Evolutionary conservation across 2,797 vertebrate genomes (phyloP).

Genomic region (Tympanoctomys barrerae): DNA sequence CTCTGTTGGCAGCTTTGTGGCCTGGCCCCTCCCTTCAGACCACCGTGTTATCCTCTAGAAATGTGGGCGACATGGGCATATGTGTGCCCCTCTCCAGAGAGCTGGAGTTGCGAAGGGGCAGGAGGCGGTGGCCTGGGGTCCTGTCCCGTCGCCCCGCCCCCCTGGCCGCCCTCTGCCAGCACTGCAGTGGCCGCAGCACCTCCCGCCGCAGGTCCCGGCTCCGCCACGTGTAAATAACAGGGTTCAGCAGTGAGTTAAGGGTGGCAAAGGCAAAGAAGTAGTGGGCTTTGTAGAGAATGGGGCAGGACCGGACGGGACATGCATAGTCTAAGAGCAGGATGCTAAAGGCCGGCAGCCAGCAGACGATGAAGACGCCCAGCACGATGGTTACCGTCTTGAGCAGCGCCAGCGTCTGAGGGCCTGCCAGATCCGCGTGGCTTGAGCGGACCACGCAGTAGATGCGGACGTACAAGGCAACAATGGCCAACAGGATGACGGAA

Average conservation of each 20-base stretch:
- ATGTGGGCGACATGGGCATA: constrained; percentile 91
- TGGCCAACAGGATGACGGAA: constrained; percentile 93
- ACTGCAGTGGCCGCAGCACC: constrained; percentile 93
- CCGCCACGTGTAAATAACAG: constrained; percentile 95
- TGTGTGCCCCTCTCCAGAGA: constrained; percentile 93
- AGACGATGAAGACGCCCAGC: constrained; percentile 96
- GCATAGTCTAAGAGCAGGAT: constrained; percentile 94
- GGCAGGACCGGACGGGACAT: constrained; percentile 89
- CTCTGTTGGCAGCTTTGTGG: background rate
- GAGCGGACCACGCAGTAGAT: constrained; percentile 98
- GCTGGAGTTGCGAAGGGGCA: constrained; percentile 94
- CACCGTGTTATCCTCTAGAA: constrained; percentile 93
- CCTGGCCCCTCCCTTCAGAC: constrained; percentile 88
- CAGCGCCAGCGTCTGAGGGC: constrained; percentile 91
- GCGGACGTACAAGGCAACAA: constrained; percentile 94
- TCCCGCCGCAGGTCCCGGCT: constrained; percentile 97
- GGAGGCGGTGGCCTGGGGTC: constrained; percentile 89
- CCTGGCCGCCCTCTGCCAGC: constrained; percentile 86
- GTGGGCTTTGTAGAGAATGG: constrained; percentile 91
- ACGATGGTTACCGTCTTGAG: constrained; percentile 98
- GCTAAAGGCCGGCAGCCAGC: constrained; percentile 96
- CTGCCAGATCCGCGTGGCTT: constrained; percentile 94
- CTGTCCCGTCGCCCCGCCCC: constrained; percentile 85
- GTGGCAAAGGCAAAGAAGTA: constrained; percentile 96
- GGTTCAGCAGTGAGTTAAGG: constrained; percentile 97